These are phyloP conservation scores for Argyrosomus japonicus DNA, from an alignment of 2,113 vertebrate species.

Conservation along the genomic window DNA sequence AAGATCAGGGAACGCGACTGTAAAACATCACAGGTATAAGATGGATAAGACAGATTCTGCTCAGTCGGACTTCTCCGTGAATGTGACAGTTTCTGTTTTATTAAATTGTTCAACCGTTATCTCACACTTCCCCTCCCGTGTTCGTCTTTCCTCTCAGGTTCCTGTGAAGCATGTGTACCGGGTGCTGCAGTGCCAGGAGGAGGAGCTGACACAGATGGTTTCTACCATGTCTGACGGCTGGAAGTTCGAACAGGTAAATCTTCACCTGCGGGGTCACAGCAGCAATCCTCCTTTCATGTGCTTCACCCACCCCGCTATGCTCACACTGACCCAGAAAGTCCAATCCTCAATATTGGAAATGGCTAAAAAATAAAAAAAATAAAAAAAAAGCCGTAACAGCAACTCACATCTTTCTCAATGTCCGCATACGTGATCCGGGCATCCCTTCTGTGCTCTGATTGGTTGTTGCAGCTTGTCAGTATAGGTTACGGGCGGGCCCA, in stretches of 20 bases:
- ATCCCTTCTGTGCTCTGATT: conserved; percentile 87
- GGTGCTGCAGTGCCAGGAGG: conserved; percentile 98
- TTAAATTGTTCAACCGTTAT: background rate
- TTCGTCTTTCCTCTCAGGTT: conserved; percentile 81
- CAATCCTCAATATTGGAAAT: conserved; percentile 56
- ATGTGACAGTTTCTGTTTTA: background rate
- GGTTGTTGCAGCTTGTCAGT: conserved; percentile 96
- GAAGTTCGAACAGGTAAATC: conserved; percentile 97
- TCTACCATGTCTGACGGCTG: conserved; percentile 99
- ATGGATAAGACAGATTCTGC: too few species aligned
- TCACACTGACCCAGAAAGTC: conserved; percentile 67
- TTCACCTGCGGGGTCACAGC: conserved; percentile 1
- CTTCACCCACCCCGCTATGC: conserved; percentile 65
- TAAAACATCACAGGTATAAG: conserved; percentile 89
- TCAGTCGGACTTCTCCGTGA: background rate
- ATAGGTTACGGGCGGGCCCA: conserved; percentile 93
- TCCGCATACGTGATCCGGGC: conserved; percentile 77
- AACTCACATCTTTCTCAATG: conserved; percentile 67
- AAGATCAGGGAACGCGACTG: conserved; percentile 98
- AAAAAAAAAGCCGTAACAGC: conserved; percentile 4
- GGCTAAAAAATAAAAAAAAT: conserved; percentile 21
- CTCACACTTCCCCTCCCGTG: background rate
- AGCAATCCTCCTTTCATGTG: conserved; percentile 45
- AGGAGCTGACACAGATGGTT: conserved; percentile 99
- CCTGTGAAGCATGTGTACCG: conserved; percentile 97